Conservation (phyloP, 2,888 invertebrate species). For the Oscheius myriophilus region DNA sequence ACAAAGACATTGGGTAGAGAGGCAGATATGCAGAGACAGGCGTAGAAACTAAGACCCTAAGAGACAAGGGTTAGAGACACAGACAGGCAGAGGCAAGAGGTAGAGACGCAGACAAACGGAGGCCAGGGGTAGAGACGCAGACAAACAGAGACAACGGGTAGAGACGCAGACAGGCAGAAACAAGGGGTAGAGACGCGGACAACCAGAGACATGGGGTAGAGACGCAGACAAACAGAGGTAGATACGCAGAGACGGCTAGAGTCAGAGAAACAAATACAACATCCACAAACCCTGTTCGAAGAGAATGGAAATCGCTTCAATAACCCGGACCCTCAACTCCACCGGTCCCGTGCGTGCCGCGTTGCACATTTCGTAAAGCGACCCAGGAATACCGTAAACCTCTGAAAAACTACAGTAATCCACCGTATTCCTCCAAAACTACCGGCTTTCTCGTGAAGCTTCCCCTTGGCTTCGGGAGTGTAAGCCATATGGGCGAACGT, state of each 20-base stretch:
- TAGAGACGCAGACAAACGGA: not conserved
- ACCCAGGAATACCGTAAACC: not conserved
- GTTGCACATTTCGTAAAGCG: not conserved
- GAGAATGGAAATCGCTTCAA: conserved; percentile 39
- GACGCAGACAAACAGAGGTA: not conserved
- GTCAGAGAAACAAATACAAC: not conserved
- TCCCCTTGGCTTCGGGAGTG: conserved; percentile 32
- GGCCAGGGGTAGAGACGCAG: not conserved
- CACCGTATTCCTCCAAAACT: not conserved
- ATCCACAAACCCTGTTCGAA: conserved; percentile 43
- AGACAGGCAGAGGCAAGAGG: no score
- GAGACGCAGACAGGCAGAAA: no score
- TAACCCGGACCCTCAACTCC: conserved; percentile 35
- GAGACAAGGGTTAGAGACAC: no score
- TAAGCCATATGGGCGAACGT: conserved; percentile 43
- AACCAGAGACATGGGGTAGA: no score
- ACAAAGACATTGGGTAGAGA: no score
- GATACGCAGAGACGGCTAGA: no score
- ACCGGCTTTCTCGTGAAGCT: conserved; percentile 18
- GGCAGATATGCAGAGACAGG: no score
- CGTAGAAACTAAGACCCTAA: no score
- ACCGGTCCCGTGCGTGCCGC: conserved; percentile 35
- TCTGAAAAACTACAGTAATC: conserved; percentile 3
- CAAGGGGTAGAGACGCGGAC: no score
- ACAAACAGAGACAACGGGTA: no score